These are phyloP conservation scores for Palaemon carinicauda DNA, from an alignment of 1,140 invertebrate species.

Conservation along the genomic window DNA sequence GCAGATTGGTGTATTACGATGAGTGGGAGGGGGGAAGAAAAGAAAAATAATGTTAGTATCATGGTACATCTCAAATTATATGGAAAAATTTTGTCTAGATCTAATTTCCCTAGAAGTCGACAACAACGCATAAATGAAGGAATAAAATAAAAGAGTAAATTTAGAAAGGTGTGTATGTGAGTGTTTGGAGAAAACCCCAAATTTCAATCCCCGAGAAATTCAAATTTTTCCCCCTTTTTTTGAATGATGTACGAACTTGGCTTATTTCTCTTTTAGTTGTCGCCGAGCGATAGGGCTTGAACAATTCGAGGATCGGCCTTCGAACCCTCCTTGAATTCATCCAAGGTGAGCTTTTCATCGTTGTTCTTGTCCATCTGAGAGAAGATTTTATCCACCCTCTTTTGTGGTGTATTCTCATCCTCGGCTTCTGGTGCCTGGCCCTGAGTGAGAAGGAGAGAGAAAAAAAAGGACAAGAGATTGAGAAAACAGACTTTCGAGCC, in stretches of 20 bases:
- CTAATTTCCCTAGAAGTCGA: too few species aligned
- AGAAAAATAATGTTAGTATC: background rate
- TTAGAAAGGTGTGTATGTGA: too few species aligned
- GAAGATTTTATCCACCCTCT: conserved; percentile 96
- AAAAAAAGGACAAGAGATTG: background rate
- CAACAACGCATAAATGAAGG: too few species aligned
- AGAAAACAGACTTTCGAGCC: background rate
- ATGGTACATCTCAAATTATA: background rate
- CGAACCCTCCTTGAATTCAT: conserved; percentile 98
- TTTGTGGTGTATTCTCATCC: conserved; percentile 94
- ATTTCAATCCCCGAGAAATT: background rate
- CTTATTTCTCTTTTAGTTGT: conserved; percentile 43
- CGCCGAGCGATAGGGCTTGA: conserved; percentile 75
- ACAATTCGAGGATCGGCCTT: conserved; percentile 98
- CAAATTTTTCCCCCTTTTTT: background rate
- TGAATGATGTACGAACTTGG: background rate
- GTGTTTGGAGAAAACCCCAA: background rate
- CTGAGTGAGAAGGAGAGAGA: conserved; percentile 6
- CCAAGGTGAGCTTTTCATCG: conserved; percentile 94
- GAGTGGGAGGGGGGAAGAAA: background rate
- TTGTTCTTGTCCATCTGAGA: conserved; percentile 99
- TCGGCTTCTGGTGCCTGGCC: conserved; percentile 84
- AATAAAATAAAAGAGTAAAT: too few species aligned
- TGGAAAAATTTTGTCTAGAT: background rate
- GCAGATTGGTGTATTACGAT: background rate